Evolutionary conservation across 2,888 invertebrate species (phyloP).

Genomic region (Nysson spinosus): DNA sequence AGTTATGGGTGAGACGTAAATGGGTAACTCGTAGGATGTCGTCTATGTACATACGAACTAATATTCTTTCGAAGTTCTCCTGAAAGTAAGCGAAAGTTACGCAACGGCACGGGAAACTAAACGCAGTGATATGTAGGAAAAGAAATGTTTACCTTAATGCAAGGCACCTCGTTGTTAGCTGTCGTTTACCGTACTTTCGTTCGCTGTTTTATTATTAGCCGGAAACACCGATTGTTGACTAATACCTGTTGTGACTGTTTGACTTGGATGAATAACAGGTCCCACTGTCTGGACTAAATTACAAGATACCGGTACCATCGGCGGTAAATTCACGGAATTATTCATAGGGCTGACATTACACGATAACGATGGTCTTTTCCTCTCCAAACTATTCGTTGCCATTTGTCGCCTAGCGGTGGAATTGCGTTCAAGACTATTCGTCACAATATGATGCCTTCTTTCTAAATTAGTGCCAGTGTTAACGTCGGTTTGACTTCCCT

Average conservation of each 20-base stretch:
- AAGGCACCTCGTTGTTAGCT: constrained; percentile 72
- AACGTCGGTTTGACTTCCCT: constrained; percentile 69
- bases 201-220: constrained; percentile 63
- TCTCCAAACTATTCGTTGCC: constrained; percentile 73
- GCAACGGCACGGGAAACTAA: no score
- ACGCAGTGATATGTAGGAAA: no score
- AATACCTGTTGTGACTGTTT: constrained; percentile 64
- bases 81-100: no score
- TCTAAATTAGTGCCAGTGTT: constrained; percentile 69
- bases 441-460: constrained; percentile 73
- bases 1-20: constrained; percentile 49
- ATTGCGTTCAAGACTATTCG: constrained; percentile 75
- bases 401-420: constrained; percentile 72
- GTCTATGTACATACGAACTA: constrained; percentile 61
- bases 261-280: constrained; percentile 71
- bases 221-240: constrained; percentile 62
- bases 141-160: constrained; percentile 43
- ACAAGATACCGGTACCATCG: constrained; percentile 73
- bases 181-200: constrained; percentile 69
- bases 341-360: constrained; percentile 64
- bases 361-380: constrained; percentile 71
- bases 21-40: constrained; percentile 61
- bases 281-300: constrained; percentile 72
- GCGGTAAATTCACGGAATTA: constrained; percentile 72
- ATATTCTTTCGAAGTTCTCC: constrained; percentile 52